These are phyloP conservation scores for Arion vulgaris DNA, from an alignment of 1,140 invertebrate genomes.

Conservation along the genomic window DNA sequence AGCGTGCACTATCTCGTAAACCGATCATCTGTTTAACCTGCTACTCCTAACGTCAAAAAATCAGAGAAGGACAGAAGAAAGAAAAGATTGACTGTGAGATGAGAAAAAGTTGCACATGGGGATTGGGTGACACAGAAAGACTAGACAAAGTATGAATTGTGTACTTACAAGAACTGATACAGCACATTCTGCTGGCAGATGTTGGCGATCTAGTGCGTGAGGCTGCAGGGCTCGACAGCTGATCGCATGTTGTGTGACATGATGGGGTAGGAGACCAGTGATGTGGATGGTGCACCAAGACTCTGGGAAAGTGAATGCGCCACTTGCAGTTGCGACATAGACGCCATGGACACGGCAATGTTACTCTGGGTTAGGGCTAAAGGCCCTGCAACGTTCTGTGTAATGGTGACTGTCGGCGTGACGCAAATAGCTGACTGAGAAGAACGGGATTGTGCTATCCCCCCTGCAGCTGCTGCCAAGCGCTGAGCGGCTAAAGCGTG, in stretches of 20 bases:
- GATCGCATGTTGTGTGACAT: conserved; percentile 77
- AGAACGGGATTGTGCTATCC: conserved; percentile 52
- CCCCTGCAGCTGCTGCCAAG: conserved; percentile 58
- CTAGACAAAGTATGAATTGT: too few relatives aligned
- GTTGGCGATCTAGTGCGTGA: conserved; percentile 57
- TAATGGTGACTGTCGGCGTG: conserved; percentile 24
- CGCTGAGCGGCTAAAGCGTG: conserved; percentile 55
- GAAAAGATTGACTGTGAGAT: too few relatives aligned
- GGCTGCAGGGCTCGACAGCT: conserved; percentile 62
- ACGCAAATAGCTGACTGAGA: conserved; percentile 53
- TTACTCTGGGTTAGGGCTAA: conserved; percentile 61
- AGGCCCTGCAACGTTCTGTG: conserved; percentile 16
- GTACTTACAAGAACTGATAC: too few relatives aligned
- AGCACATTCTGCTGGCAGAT: not conserved
- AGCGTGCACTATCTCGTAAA: too few relatives aligned
- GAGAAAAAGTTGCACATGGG: too few relatives aligned
- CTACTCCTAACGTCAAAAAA: too few relatives aligned
- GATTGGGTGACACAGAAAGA: too few relatives aligned
- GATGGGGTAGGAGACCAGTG: conserved; percentile 82
- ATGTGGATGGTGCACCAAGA: conserved; percentile 73
- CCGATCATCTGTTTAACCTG: too few relatives aligned
- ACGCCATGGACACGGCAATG: conserved; percentile 65
- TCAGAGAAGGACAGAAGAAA: too few relatives aligned
- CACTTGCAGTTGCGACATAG: conserved; percentile 70
- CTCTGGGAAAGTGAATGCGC: conserved; percentile 65